Percentiles rank a stretch among this genome's conserved stretches.
phyloP scores from a whole-genome alignment of 2,797 vertebrate species.

The Pampus argenteus region DNA sequence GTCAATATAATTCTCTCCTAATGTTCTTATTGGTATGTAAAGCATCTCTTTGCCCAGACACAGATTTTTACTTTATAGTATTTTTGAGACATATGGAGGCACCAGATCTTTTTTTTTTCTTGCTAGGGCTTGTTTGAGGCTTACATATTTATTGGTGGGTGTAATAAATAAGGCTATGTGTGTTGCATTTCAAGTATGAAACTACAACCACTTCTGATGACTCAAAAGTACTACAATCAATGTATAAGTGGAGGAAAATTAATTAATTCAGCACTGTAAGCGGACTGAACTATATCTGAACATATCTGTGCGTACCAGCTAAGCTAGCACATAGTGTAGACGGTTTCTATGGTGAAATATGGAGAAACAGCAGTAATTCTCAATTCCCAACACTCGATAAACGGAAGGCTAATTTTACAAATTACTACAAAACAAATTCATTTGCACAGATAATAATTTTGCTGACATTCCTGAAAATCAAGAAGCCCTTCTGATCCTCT shows the following conservation, averaged over 20 bases:
- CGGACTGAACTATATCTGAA: too few relatives aligned
- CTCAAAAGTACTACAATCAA: not conserved
- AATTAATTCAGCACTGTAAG: not conserved
- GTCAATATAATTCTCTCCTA: not conserved
- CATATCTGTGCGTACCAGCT: too few relatives aligned
- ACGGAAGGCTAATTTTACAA: slow-evolving; percentile 17
- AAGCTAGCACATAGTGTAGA: too few relatives aligned
- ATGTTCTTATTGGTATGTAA: too few relatives aligned
- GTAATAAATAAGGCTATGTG: not conserved
- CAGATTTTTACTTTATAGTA: too few relatives aligned
- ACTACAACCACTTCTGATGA: not conserved
- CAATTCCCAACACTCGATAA: not conserved
- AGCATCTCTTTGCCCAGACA: too few relatives aligned
- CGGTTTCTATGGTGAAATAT: too few relatives aligned
- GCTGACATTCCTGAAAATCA: not conserved
- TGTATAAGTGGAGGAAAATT: not conserved
- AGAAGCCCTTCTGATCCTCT: slow-evolving; percentile 8
- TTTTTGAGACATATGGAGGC: not conserved
- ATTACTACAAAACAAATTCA: not conserved
- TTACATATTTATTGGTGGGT: slow-evolving; percentile 13
- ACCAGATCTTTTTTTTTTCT: not conserved
- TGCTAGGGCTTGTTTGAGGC: not conserved
- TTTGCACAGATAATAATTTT: too few relatives aligned
- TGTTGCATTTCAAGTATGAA: not conserved
- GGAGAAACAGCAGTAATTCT: too few relatives aligned